Conservation (phyloP, 2,797 vertebrate genomes). For the Todus mexicanus region DNA sequence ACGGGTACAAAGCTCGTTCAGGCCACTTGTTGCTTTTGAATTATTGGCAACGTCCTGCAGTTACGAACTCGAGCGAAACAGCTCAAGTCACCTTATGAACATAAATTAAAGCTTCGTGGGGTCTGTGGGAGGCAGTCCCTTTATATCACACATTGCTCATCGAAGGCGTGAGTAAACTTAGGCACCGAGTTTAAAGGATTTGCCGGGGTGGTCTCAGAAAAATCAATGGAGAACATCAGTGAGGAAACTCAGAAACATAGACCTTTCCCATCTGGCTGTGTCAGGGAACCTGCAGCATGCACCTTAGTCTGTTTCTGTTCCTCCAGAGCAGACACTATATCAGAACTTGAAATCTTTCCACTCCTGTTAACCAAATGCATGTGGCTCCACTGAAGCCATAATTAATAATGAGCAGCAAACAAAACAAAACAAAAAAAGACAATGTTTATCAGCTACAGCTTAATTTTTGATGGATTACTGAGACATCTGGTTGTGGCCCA, state of each 20-base stretch:
- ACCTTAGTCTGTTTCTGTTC: neutral
- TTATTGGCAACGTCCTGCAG: neutral
- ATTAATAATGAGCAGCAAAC: neutral
- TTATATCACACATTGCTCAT: conserved; percentile 31
- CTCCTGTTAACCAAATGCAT: neutral
- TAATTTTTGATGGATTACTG: neutral
- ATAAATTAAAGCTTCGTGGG: conserved; percentile 18
- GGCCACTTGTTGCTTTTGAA: conserved; percentile 19
- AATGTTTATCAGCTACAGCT: neutral
- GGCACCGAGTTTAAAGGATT: neutral
- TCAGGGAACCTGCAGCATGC: neutral
- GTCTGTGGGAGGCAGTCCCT: conserved; percentile 13
- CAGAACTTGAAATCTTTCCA: neutral
- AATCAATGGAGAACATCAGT: neutral
- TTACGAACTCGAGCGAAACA: neutral
- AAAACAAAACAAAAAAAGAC: neutral
- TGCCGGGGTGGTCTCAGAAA: neutral
- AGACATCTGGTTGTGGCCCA: neutral
- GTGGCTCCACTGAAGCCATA: neutral
- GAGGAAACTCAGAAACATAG: neutral
- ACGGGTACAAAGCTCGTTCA: neutral
- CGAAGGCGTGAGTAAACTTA: conserved; percentile 1
- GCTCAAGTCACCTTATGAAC: neutral
- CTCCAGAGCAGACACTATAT: neutral
- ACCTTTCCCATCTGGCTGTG: neutral